phyloP scores from a whole-genome alignment of 2,797 vertebrate genomes.

The Pangasius macronema region DNA sequence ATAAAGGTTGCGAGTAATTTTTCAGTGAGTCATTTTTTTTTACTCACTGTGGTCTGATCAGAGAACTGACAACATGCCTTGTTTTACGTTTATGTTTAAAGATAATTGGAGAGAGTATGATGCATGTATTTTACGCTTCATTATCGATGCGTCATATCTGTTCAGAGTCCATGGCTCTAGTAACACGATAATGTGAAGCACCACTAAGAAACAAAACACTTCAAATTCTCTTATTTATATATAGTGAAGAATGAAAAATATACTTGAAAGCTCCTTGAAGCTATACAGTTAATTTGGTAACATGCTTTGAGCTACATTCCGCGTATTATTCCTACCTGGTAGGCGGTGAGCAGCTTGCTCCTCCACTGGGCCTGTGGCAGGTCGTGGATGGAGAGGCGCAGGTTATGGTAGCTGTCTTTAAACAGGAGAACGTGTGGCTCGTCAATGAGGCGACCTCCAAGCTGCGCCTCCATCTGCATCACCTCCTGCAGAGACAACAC shows the following conservation, averaged over 20 bases:
- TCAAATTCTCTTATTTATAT: background rate
- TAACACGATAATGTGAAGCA: background rate
- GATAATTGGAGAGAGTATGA: too few species aligned
- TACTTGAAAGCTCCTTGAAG: background rate
- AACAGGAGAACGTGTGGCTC: conserved; percentile 94
- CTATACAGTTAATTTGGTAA: background rate
- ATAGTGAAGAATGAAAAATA: background rate
- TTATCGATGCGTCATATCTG: background rate
- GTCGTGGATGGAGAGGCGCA: conserved; percentile 96
- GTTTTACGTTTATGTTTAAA: too few species aligned
- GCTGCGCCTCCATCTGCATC: conserved; percentile 95
- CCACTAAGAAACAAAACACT: background rate
- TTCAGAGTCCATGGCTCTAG: background rate
- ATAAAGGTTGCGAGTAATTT: too few species aligned
- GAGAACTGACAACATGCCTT: background rate
- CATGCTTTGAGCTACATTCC: background rate
- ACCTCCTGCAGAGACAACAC: conserved; percentile 83
- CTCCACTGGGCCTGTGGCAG: conserved; percentile 97
- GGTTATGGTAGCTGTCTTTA: conserved; percentile 99
- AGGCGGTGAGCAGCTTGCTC: conserved; percentile 95
- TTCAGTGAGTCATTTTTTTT: background rate
- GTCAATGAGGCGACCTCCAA: conserved; percentile 96
- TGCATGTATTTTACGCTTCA: too few species aligned
- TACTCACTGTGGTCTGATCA: background rate
- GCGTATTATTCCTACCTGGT: conserved; percentile 80